Evolutionary conservation across 2,797 vertebrate genomes (phyloP).

Genomic region (Notamacropus eugenii): DNA sequence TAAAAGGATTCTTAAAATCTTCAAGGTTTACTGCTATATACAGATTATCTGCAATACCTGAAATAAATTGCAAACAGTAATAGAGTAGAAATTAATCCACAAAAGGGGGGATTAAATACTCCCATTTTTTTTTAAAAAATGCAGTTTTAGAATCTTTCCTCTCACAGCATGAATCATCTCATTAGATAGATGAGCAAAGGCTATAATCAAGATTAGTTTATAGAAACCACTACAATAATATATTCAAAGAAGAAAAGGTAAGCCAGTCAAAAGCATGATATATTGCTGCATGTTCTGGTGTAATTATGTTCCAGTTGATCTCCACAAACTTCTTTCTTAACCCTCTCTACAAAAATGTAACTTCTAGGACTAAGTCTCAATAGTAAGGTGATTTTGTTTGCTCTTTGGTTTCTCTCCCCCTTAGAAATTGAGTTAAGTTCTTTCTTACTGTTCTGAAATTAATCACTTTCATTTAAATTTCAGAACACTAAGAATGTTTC

Average conservation of each 20-base stretch:
- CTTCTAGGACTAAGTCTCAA: background rate
- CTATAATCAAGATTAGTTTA: background rate
- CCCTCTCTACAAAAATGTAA: background rate
- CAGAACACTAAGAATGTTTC: background rate
- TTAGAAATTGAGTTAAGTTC: background rate
- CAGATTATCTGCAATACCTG: background rate
- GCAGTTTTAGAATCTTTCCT: background rate
- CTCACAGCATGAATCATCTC: background rate
- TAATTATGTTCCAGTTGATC: background rate
- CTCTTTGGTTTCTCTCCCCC: background rate
- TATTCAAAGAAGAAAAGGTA: background rate
- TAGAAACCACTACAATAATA: background rate
- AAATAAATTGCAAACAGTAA: background rate
- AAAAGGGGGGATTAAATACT: background rate
- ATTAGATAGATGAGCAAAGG: background rate
- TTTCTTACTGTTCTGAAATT: background rate
- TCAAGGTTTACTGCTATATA: slow-evolving; percentile 1
- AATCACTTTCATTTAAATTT: background rate
- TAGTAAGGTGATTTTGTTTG: background rate
- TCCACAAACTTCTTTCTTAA: background rate
- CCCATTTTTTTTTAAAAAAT: background rate
- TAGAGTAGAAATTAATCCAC: background rate
- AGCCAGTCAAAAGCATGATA: background rate
- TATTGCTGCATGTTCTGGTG: background rate
- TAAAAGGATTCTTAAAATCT: background rate